A percentile compares a stretch with the other conserved stretches of the same genome.
These are phyloP conservation scores for Melinopterus prodromus DNA, from an alignment of 2,888 invertebrate genomes.

Conservation along the genomic window DNA sequence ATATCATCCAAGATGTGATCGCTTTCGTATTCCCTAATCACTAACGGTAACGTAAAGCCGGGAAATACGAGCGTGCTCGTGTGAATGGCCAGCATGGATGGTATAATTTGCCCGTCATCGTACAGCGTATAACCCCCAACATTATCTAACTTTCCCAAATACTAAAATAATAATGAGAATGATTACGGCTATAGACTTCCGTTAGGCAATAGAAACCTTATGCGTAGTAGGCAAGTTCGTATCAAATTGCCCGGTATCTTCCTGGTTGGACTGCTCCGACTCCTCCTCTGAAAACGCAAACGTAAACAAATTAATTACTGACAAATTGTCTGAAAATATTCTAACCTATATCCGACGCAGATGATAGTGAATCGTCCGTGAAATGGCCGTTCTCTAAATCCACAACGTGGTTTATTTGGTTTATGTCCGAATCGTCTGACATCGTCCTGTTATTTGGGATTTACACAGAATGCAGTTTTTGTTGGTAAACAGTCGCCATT, in stretches of 20 bases:
- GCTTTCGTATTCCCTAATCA: constrained; percentile 60
- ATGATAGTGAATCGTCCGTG: constrained; percentile 30
- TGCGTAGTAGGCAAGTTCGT: constrained; percentile 58
- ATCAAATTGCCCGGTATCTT: constrained; percentile 51
- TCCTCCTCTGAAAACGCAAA: constrained; percentile 41
- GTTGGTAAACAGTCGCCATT: constrained; percentile 16
- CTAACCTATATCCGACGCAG: constrained; percentile 36
- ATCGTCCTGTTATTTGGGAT: constrained; percentile 23
- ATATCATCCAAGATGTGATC: constrained; percentile 67
- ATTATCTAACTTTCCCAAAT: constrained; percentile 56
- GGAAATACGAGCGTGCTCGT: constrained; percentile 73
- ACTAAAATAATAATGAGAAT: constrained; percentile 46
- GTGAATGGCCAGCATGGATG: constrained; percentile 53
- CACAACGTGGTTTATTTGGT: constrained; percentile 22
- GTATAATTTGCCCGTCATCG: constrained; percentile 55
- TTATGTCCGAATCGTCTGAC: constrained; percentile 32
- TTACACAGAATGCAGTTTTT: constrained; percentile 11
- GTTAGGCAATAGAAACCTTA: constrained; percentile 46
- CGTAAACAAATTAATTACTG: constrained; percentile 8
- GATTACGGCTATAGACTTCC: neutral
- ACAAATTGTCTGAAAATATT: constrained; percentile 8
- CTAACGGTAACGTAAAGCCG: constrained; percentile 81
- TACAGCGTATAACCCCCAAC: constrained; percentile 58
- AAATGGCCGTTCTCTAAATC: constrained; percentile 29
- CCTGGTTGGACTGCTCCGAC: constrained; percentile 38